A percentile compares a stretch with the other conserved stretches of the same genome.
These are phyloP conservation scores for Drosophila guanche DNA, from an alignment of 1,140 invertebrate species.

Conservation along the genomic window DNA sequence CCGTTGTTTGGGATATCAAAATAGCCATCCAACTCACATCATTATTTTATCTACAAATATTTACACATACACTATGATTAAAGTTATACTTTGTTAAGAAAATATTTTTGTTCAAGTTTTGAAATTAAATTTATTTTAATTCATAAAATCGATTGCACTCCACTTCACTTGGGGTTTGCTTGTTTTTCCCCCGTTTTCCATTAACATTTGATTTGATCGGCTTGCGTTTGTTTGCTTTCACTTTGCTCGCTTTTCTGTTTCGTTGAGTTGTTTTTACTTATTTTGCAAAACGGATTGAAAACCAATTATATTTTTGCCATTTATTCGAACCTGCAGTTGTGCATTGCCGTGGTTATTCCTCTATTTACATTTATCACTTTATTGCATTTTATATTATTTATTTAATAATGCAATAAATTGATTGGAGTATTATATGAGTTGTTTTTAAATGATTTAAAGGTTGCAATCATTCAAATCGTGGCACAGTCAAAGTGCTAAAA, in stretches of 20 bases:
- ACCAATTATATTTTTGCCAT: conserved; percentile 47
- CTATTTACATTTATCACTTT: conserved; percentile 31
- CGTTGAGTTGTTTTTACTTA: conserved; percentile 13
- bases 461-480: not conserved
- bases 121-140: not conserved
- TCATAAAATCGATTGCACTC: not conserved
- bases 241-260: conserved; percentile 28
- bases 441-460: conserved; percentile 2
- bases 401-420: too few relatives aligned
- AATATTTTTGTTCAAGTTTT: not conserved
- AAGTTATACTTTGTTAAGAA: not conserved
- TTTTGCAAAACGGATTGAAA: conserved; percentile 34
- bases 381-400: conserved; percentile 3
- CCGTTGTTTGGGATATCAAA: too few relatives aligned
- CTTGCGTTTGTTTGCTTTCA: conserved; percentile 39
- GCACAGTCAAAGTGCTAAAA: conserved; percentile 11
- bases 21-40: too few relatives aligned
- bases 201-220: conserved; percentile 27
- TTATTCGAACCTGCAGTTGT: conserved; percentile 11
- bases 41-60: not conserved
- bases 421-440: too few relatives aligned
- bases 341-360: conserved; percentile 17
- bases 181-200: conserved; percentile 36
- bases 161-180: conserved; percentile 2
- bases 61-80: not conserved